Percentiles rank a stretch among this genome's conserved stretches.
phyloP scores from a whole-genome alignment of 2,888 invertebrate species.

The Leptothorax acervorum region DNA sequence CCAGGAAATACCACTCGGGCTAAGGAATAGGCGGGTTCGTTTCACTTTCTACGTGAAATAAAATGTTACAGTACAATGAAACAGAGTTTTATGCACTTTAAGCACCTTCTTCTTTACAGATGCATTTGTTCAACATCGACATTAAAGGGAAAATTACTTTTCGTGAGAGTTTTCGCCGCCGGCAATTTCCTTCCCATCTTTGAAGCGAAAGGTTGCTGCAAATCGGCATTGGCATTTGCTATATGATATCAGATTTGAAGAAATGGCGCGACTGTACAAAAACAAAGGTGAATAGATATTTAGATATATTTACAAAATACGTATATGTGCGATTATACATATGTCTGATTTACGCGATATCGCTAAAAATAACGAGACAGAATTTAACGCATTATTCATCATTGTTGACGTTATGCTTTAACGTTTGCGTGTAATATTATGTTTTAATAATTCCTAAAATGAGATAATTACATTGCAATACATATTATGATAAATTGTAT shows the following conservation, averaged over 20 bases:
- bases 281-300: slow-evolving; percentile 85
- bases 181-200: slow-evolving; percentile 92
- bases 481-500: too few species aligned
- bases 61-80: slow-evolving; percentile 2
- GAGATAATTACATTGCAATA: neutral
- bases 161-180: slow-evolving; percentile 93
- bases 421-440: neutral
- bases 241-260: slow-evolving; percentile 96
- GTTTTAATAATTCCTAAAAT: neutral
- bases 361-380: neutral
- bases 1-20: too few species aligned
- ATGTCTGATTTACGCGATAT: neutral
- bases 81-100: neutral
- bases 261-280: slow-evolving; percentile 92
- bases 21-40: too few species aligned
- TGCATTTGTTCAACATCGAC: slow-evolving; percentile 98
- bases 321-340: too few species aligned
- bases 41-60: neutral
- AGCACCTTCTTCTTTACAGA: slow-evolving; percentile 86
- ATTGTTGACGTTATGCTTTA: neutral
- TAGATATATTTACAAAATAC: neutral
- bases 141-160: slow-evolving; percentile 97
- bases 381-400: neutral
- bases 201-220: slow-evolving; percentile 89
- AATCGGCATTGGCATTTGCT: slow-evolving; percentile 97